Evolutionary conservation across 2,888 invertebrate species (phyloP).

Genomic region (Aproaerema taeniolella): DNA sequence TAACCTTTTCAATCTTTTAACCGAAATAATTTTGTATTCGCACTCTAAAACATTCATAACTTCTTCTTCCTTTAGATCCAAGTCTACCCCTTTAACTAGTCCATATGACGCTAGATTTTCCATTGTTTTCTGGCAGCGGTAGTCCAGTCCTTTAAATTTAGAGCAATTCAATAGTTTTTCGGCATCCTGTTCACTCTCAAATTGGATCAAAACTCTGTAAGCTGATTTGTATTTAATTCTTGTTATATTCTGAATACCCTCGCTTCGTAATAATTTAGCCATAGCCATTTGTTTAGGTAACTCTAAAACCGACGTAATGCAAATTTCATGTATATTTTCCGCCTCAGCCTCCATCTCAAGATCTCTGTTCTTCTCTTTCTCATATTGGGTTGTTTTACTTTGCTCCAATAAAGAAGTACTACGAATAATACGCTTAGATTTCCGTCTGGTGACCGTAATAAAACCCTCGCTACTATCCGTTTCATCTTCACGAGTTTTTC

Average conservation of each 20-base stretch:
- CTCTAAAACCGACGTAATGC: too few relatives aligned
- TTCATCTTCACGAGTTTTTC: too few relatives aligned
- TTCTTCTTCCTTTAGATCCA: background rate
- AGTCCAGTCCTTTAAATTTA: background rate
- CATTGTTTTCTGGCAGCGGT: background rate
- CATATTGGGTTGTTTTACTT: too few relatives aligned
- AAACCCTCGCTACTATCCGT: too few relatives aligned
- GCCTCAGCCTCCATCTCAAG: too few relatives aligned
- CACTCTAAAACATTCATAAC: background rate
- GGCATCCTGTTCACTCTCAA: background rate
- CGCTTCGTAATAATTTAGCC: background rate
- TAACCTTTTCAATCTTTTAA: background rate
- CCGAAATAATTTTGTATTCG: background rate
- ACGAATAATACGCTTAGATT: too few relatives aligned
- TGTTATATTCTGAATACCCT: background rate
- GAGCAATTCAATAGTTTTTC: background rate
- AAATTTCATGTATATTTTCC: too few relatives aligned
- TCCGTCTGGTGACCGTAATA: too few relatives aligned
- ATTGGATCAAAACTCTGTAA: background rate
- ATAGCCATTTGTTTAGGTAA: background rate
- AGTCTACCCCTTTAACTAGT: background rate
- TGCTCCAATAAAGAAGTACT: too few relatives aligned
- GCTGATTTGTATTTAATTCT: slow-evolving; percentile 1
- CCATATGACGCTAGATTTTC: background rate
- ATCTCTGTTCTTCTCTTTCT: too few relatives aligned